These are phyloP conservation scores for Saguinus imperator DNA, from an alignment of 2,113 vertebrate genomes.

Conservation along the genomic window DNA sequence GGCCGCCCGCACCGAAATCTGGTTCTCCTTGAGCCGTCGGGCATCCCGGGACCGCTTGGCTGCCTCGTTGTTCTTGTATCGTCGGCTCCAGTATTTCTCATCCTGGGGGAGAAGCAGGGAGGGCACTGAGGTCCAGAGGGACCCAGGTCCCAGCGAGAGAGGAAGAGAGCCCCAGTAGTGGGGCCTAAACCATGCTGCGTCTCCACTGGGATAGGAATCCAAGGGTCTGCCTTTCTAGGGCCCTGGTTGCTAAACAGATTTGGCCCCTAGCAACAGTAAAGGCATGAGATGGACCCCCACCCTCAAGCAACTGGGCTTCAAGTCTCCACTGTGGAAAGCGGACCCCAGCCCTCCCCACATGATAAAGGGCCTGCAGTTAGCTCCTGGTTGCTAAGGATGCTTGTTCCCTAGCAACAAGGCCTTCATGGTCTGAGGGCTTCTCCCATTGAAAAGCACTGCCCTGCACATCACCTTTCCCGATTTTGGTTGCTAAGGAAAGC, in stretches of 20 bases:
- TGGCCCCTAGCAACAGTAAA: not conserved
- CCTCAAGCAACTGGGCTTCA: not conserved
- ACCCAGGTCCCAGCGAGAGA: not conserved
- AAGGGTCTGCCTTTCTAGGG: not conserved
- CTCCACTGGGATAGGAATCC: not conserved
- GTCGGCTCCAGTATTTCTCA: constrained; percentile 94
- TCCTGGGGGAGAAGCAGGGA: constrained; percentile 82
- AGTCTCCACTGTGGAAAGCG: not conserved
- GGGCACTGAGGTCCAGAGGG: not conserved
- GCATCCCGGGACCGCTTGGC: constrained; percentile 95
- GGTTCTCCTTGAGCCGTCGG: constrained; percentile 95
- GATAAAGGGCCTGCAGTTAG: not conserved
- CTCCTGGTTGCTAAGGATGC: constrained; percentile 32
- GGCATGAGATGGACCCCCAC: not conserved
- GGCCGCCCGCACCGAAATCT: constrained; percentile 93
- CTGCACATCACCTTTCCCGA: constrained; percentile 33
- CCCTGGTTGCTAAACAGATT: not conserved
- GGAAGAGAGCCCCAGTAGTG: not conserved
- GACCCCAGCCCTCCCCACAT: not conserved
- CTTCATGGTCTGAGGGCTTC: not conserved
- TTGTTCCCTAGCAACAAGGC: constrained; percentile 54
- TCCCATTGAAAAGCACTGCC: constrained; percentile 5
- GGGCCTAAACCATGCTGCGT: not conserved
- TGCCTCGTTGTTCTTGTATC: constrained; percentile 95
- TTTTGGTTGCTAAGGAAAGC: constrained; percentile 57